These are phyloP conservation scores for Artibeus jamaicensis DNA, from an alignment of 2,797 vertebrate genomes.

Conservation along the genomic window DNA sequence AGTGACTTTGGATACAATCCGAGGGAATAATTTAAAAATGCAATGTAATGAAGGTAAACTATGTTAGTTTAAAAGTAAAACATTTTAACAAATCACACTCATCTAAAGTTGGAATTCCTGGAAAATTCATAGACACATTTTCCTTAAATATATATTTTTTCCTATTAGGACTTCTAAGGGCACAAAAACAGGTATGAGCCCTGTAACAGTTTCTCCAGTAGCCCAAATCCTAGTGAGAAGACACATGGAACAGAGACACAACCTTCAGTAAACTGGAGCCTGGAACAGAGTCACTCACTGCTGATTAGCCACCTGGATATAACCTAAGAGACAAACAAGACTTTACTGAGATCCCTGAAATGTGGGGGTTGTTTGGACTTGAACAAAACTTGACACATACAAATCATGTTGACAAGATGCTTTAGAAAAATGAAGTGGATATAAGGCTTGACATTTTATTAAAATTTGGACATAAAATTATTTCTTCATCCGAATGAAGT, in stretches of 20 bases:
- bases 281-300: background rate
- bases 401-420: background rate
- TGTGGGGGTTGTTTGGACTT: background rate
- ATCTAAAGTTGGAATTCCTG: background rate
- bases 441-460: background rate
- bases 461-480: background rate
- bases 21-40: constrained; percentile 29
- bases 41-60: background rate
- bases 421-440: background rate
- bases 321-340: background rate
- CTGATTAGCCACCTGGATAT: background rate
- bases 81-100: background rate
- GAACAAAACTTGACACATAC: background rate
- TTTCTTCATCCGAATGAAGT: background rate
- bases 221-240: background rate
- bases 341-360: background rate
- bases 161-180: background rate
- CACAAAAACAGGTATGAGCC: background rate
- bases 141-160: background rate
- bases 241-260: background rate
- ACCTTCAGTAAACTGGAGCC: background rate
- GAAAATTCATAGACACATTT: background rate
- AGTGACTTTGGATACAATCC: constrained; percentile 54
- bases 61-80: background rate
- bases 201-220: background rate